Evolutionary conservation across 1,140 invertebrate species (phyloP).

Genomic region (Prorops nasuta): DNA sequence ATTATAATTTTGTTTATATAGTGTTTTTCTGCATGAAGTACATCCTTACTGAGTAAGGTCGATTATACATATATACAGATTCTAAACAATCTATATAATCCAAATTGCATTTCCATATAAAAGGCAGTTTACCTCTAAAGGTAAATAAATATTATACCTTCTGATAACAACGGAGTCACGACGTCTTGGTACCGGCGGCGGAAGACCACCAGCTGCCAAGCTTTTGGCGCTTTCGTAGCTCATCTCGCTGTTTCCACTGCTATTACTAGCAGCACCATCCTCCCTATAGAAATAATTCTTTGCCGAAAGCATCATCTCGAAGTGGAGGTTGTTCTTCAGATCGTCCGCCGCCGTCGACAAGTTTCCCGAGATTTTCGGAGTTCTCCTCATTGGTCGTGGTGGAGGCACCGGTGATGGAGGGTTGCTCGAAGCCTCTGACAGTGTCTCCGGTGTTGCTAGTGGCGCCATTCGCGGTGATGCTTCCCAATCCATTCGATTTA

Average conservation of each 20-base stretch:
- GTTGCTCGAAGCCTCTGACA: conserved; percentile 75
- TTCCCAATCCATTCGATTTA: conserved; percentile 37
- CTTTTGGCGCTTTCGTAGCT: conserved; percentile 59
- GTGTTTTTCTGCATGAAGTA: too few relatives aligned
- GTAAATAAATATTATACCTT: conserved; percentile 31
- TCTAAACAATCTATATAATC: too few relatives aligned
- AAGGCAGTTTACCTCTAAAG: conserved; percentile 2
- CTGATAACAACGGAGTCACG: conserved; percentile 37
- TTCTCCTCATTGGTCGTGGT: conserved; percentile 59
- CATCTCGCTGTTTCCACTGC: conserved; percentile 57
- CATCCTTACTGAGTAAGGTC: too few relatives aligned
- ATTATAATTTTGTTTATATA: neutral
- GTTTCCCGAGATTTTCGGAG: conserved; percentile 66
- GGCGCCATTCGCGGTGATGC: conserved; percentile 62
- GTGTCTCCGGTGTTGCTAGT: conserved; percentile 79
- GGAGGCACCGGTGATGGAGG: conserved; percentile 46
- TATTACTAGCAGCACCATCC: conserved; percentile 32
- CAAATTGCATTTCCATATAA: too few relatives aligned
- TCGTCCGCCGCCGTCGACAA: conserved; percentile 67
- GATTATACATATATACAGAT: too few relatives aligned
- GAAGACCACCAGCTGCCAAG: conserved; percentile 38
- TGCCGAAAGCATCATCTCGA: conserved; percentile 59
- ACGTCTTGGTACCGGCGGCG: conserved; percentile 51
- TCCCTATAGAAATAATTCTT: conserved; percentile 52
- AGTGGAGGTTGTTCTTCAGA: conserved; percentile 60